Evolutionary conservation across 2,113 vertebrate species (phyloP), one percentile per base, ranked within the genome.

Genomic region (Hemiprocne comata): DNA sequence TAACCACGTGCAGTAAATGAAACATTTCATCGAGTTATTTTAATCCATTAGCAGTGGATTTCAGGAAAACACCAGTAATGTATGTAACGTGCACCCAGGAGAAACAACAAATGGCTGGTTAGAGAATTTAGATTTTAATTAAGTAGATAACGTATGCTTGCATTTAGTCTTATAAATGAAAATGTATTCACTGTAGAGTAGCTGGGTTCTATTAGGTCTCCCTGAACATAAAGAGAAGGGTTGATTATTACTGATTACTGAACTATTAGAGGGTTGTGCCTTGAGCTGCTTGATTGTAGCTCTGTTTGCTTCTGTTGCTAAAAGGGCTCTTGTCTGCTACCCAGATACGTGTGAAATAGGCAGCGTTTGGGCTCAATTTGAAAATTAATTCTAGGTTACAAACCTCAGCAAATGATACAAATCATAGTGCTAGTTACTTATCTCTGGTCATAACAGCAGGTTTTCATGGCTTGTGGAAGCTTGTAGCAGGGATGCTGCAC

Each of bases 121-220:
- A 75, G 96, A 98, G 97, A 96, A 94, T 98, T 98, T 96, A 95
- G 95, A 90, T 98, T 97, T 98, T 98, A 98, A 98, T 98, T 98
- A 98, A 98, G 97, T 96, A 97, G 97, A 98, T 98, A 97, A 98
- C 66, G 75, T 97, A 93, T 97, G 97, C 95, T 97, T 96, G 90
- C 60, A 1, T 96, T 97, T 95, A 82, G 80, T 94, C 95, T 97
- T 95, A 74, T 44, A 97, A 98, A 98, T 95, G 96, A 97, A 98
- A 97, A 97, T 94, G 91, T 97, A 97, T 97, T 97, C 97, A 97
- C 96, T 89, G 74, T 95, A 96, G 97, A 98, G 89, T 89, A 89
- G 94, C 91, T 84, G 91, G 66, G 93, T 97, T 96, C 96, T 97
- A 83, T 97, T 97, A 97, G 95, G 83, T 95, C 94, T 96, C 95